Conservation (phyloP, 37 sponge, comb jelly and placozoan species). For the Aplysina aerophoba region DNA sequence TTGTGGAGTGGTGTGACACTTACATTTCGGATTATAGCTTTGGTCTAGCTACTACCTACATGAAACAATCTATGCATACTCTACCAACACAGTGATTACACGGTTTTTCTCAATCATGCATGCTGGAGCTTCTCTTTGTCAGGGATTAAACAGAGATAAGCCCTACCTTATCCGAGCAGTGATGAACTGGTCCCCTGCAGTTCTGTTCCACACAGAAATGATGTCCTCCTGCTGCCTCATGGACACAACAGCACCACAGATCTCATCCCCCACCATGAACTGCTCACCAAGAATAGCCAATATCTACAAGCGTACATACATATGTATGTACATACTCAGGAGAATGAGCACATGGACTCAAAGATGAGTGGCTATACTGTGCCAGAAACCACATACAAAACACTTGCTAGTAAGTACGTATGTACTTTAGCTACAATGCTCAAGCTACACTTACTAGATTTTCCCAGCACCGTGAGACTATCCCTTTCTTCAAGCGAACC, state of each 20-base stretch:
- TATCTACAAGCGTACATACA: slow-evolving; percentile 47
- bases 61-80: too few relatives aligned
- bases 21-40: too few relatives aligned
- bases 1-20: too few relatives aligned
- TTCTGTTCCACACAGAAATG: slow-evolving; percentile 92
- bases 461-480: slow-evolving; percentile 91
- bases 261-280: slow-evolving; percentile 97
- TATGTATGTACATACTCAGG: neutral
- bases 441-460: slow-evolving; percentile 58
- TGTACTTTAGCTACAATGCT: slow-evolving; percentile 5
- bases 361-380: too few relatives aligned
- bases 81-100: too few relatives aligned
- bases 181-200: slow-evolving; percentile 69
- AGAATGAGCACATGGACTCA: too few relatives aligned
- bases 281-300: slow-evolving; percentile 93
- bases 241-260: slow-evolving; percentile 94
- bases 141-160: neutral
- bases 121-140: too few relatives aligned
- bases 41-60: too few relatives aligned
- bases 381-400: too few relatives aligned
- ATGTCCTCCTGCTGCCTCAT: slow-evolving; percentile 85
- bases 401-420: too few relatives aligned
- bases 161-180: slow-evolving; percentile 78
- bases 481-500: slow-evolving; percentile 84
- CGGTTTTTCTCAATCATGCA: too few relatives aligned